Evolutionary conservation across 2,888 invertebrate genomes (phyloP), one percentile per base, ranked within the genome.

Genomic region (Epinotia brunnichana): DNA sequence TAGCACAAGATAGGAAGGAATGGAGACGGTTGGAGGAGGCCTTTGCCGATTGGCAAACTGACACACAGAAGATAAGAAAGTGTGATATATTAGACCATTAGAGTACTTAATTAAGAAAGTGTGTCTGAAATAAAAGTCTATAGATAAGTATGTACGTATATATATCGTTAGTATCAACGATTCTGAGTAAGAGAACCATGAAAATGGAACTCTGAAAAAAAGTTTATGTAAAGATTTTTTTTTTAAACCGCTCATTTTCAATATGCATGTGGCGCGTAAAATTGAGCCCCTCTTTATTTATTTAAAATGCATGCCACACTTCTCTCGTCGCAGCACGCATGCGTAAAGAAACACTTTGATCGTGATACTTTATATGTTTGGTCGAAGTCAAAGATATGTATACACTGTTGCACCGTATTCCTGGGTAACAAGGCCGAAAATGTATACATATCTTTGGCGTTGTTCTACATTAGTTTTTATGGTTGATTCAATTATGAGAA

Each of bases 271-370:
- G 11, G 44, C 3, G 44, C 13, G 11, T 15, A 15, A 44, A 44
- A 44, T 44, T 44, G 44, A 44, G 3, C 41, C 15, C 15, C 3
- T 3, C 1, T 44, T 44, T 44, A 4, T 4, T 44, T 44, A 39
- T 35, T 17, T 35, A 17, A 11, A 29, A 19, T 19, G 10, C 24
- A 29, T 44, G 15, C n/a, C 2, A 51, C 24, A 53, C 53, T 63
- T 53, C 51, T 63, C 63, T 63, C 51, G 29, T 2, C 57, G 29
- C 13, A 29, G 7, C 63, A 35, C 51, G 51, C 63, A 53, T 19
- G 51, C 44, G 53, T 15, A 11, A 53, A 63, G 19, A 17, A 48
- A 63, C 13, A 53, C 51, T 19, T 24, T 35, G 51, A 61, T 60
- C 41, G 21, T 60, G 60, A 60, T 60, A 39, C 11, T 39, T 17